phyloP scores from a whole-genome alignment of 2,113 vertebrate genomes.

The Budorcas taxicolor region DNA sequence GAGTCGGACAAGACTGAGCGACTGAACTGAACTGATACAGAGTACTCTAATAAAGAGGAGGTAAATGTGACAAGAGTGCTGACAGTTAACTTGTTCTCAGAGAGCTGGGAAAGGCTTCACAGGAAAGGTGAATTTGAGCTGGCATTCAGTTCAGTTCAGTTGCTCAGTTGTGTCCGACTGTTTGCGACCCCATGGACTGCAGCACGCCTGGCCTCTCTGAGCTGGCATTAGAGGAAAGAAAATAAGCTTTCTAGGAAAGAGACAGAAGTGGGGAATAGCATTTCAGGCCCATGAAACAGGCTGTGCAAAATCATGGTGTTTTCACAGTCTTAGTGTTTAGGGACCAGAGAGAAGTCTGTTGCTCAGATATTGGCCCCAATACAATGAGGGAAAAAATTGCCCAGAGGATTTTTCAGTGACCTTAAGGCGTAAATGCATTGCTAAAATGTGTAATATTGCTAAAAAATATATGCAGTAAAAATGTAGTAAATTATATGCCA shows the following conservation, averaged over 20 bases:
- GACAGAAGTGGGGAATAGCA: neutral
- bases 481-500: neutral
- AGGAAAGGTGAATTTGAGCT: neutral
- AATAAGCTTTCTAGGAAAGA: neutral
- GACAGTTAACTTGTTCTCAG: neutral
- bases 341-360: neutral
- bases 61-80: neutral
- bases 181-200: neutral
- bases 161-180: fast-evolving
- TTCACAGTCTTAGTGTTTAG: neutral
- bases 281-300: neutral
- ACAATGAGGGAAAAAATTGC: neutral
- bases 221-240: neutral
- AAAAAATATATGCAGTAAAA: neutral
- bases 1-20: too few relatives aligned
- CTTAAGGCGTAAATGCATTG: neutral
- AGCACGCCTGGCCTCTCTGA: neutral
- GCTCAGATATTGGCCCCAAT: neutral
- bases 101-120: neutral
- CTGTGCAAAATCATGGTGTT: neutral
- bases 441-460: neutral
- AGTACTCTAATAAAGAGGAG: neutral
- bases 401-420: neutral
- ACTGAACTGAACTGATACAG: too few relatives aligned
- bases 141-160: neutral